Percentiles rank a stretch among this genome's conserved stretches.
These are phyloP conservation scores for Myripristis jacobus DNA, from an alignment of 2,797 vertebrate genomes.

Conservation along the genomic window DNA sequence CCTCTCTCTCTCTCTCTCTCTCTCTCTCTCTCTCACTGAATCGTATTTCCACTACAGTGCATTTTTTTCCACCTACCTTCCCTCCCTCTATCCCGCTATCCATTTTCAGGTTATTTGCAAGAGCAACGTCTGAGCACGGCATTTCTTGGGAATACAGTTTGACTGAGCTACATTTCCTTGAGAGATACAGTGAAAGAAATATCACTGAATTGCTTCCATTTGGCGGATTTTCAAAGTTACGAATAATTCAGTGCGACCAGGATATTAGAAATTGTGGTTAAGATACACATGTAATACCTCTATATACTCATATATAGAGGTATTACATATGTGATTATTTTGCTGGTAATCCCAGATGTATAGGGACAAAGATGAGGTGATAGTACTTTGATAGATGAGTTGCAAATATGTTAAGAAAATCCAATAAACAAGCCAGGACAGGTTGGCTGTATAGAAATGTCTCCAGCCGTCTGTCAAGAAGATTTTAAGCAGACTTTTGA, in stretches of 20 bases:
- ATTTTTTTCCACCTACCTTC: neutral
- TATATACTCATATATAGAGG: too few relatives aligned
- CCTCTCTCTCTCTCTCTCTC: neutral
- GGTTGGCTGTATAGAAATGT: neutral
- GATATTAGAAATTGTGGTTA: slow-evolving; percentile 12
- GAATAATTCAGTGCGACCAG: slow-evolving; percentile 44
- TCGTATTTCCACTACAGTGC: slow-evolving; percentile 29
- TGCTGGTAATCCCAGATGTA: neutral
- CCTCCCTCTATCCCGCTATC: neutral
- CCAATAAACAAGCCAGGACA: neutral
- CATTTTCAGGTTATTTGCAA: slow-evolving; percentile 65
- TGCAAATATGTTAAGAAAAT: neutral
- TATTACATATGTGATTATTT: neutral
- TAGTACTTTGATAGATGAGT: neutral
- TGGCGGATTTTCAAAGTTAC: slow-evolving; percentile 26
- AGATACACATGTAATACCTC: too few relatives aligned
- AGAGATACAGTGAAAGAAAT: slow-evolving; percentile 51
- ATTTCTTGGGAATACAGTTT: slow-evolving; percentile 51
- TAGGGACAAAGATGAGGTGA: neutral
- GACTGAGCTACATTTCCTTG: slow-evolving; percentile 42
- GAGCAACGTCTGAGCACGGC: slow-evolving; percentile 14
- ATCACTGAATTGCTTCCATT: slow-evolving; percentile 27
- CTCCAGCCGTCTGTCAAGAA: neutral
- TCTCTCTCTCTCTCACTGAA: slow-evolving; percentile 12
- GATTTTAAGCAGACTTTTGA: too few relatives aligned